Evolutionary conservation across 2,888 invertebrate species (phyloP), one percentile per base, ranked within the genome.

Genomic region (Melanostoma scalare): DNA sequence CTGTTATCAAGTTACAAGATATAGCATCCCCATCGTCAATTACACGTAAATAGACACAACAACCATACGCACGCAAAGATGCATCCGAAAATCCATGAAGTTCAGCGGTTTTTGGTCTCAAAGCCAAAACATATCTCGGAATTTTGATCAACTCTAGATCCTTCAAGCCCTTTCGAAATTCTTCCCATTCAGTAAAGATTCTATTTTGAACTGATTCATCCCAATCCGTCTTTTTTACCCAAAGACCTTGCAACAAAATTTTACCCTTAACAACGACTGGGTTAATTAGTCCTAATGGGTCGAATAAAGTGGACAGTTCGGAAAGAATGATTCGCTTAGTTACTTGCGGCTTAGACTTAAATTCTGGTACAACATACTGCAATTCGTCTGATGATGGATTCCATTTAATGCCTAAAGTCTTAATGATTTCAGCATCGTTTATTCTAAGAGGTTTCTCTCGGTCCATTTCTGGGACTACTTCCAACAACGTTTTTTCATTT

Each of bases 201-300:
- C 20, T 20, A 20, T 20, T 20, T 20, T 20, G 20, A 20, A 20
- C 20, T 20, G 20, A 20, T 20, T 20, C 81, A 42, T 86, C 81
- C 84, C 86, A 86, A 42, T 67, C 40, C 44, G 10, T 9, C 46
- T 69, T 55, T 0, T 20, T 5, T 5, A 44, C 10, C 85, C 84
- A 85, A 9, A 85, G n/a, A 9, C 78, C 58, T 40, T 86, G 79
- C 44, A 86, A 69, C 0, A 86, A 38, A 4, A 79, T 74, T 63
- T 86, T 84, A 0, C 48, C 77, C n/a, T 10, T 60, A 4, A 86
- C 69, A 3, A 74, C 58, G 0, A 84, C 33, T 20, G 86, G 86
- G 8, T 77, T 63, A 3, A 86, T 46, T n/a, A 79, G 60, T 0
- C 85, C 85, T 46, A 74, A 20, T 20, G 20, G 20, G 20, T 20